Percentiles rank a stretch among this genome's conserved stretches.
Evolutionary conservation across 1,140 invertebrate genomes (phyloP).

Genomic region (Oryzaephilus surinamensis): DNA sequence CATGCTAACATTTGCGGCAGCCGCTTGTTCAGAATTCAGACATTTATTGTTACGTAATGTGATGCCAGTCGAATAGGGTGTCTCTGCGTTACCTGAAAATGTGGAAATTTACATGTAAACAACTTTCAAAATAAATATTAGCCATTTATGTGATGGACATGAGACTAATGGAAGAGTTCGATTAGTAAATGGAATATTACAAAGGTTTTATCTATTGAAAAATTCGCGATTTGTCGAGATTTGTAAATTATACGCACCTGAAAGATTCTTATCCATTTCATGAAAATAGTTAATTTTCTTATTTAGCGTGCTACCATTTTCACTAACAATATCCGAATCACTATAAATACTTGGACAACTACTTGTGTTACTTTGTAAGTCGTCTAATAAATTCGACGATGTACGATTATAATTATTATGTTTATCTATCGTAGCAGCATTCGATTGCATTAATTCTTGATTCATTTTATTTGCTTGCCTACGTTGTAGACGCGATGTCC

Average conservation of each 20-base stretch:
- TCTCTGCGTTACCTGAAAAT: too few species aligned
- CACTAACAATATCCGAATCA: conserved; percentile 30
- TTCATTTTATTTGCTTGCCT: conserved; percentile 30
- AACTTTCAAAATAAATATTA: too few species aligned
- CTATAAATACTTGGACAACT: conserved; percentile 33
- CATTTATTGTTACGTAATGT: conserved; percentile 51
- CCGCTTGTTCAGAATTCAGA: conserved; percentile 37
- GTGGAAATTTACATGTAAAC: too few species aligned
- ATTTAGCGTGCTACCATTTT: background rate
- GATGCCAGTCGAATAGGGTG: conserved; percentile 40
- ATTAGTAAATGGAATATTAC: too few species aligned
- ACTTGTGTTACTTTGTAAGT: conserved; percentile 36
- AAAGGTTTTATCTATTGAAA: too few species aligned
- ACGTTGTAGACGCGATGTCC: conserved; percentile 29
- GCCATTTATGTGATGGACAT: too few species aligned
- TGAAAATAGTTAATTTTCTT: background rate
- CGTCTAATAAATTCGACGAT: conserved; percentile 32
- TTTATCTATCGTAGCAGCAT: conserved; percentile 5
- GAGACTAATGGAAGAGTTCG: too few species aligned
- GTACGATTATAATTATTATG: conserved; percentile 14
- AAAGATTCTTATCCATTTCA: background rate
- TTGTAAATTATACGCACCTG: too few species aligned
- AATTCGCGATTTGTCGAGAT: too few species aligned
- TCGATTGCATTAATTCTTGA: conserved; percentile 28
- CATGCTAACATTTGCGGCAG: conserved; percentile 8